These are phyloP conservation scores for Ornithoptera priamus DNA, from an alignment of 2,888 invertebrate genomes.

Conservation along the genomic window DNA sequence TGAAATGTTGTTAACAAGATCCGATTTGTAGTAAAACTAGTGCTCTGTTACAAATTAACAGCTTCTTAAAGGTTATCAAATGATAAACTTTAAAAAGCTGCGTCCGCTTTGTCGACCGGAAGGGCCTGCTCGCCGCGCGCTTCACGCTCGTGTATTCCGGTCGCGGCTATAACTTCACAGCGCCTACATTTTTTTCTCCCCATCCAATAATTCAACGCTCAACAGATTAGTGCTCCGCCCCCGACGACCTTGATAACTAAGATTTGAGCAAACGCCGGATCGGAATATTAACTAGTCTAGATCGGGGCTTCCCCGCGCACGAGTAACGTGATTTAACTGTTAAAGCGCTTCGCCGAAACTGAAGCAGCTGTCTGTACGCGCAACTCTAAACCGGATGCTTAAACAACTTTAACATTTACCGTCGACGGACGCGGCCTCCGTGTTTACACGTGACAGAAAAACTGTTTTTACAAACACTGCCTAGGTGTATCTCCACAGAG, in stretches of 20 bases:
- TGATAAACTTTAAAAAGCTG: too few species aligned
- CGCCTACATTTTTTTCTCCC: conserved; percentile 2
- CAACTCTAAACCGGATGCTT: too few species aligned
- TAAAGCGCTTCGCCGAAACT: neutral
- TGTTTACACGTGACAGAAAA: too few species aligned
- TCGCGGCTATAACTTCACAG: conserved; percentile 3
- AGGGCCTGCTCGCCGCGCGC: neutral
- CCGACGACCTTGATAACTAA: conserved; percentile 25
- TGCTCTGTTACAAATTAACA: too few species aligned
- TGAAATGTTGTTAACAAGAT: too few species aligned
- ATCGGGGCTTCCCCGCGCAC: conserved; percentile 4
- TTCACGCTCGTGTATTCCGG: neutral
- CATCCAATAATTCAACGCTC: neutral
- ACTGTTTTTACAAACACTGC: too few species aligned
- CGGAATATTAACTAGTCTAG: conserved; percentile 23
- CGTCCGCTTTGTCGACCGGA: neutral
- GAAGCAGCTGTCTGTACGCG: too few species aligned
- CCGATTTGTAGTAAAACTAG: too few species aligned
- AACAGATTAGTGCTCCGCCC: conserved; percentile 16
- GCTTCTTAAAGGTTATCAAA: too few species aligned
- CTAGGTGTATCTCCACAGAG: too few species aligned
- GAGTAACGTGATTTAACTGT: conserved; percentile 19
- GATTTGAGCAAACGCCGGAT: conserved; percentile 6
- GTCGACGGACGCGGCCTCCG: too few species aligned
- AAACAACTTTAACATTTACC: too few species aligned